Conservation (phyloP, 2,113 vertebrate genomes). For the Polypterus bichir region DNA sequence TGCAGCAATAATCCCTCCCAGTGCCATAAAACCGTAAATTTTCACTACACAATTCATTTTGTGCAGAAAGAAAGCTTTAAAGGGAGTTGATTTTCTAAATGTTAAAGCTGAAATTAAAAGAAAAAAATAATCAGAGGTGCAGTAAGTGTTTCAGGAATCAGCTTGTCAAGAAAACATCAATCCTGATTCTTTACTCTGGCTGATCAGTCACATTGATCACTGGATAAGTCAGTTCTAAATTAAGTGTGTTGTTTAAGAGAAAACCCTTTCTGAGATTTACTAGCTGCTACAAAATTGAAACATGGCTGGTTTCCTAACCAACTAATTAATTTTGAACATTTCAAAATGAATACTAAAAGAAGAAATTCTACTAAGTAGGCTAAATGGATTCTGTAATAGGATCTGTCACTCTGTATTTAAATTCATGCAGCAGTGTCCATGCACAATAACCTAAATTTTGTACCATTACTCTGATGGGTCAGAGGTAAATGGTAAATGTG, state of each 20-base stretch:
- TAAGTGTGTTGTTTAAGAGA: background rate
- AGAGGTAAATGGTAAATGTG: too few species aligned
- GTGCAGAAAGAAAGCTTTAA: background rate
- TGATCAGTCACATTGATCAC: background rate
- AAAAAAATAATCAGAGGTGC: too few species aligned
- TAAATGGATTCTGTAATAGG: background rate
- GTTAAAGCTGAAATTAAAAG: too few species aligned
- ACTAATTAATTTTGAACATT: background rate
- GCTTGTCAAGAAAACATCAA: background rate
- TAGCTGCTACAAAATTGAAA: background rate
- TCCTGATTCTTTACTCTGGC: background rate
- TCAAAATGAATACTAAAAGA: too few species aligned
- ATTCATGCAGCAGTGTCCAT: too few species aligned
- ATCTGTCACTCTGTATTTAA: background rate
- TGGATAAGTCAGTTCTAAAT: constrained; percentile 1
- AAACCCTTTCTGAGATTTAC: background rate
- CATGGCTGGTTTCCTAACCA: background rate
- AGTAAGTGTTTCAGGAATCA: too few species aligned
- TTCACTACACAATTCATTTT: background rate
- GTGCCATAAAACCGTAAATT: background rate
- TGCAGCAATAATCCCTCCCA: background rate
- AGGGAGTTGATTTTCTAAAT: too few species aligned
- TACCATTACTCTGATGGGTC: too few species aligned
- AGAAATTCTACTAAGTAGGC: background rate
- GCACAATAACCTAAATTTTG: too few species aligned